phyloP scores from a whole-genome alignment of 2,888 invertebrate species.

The Nomada ferruginata region DNA sequence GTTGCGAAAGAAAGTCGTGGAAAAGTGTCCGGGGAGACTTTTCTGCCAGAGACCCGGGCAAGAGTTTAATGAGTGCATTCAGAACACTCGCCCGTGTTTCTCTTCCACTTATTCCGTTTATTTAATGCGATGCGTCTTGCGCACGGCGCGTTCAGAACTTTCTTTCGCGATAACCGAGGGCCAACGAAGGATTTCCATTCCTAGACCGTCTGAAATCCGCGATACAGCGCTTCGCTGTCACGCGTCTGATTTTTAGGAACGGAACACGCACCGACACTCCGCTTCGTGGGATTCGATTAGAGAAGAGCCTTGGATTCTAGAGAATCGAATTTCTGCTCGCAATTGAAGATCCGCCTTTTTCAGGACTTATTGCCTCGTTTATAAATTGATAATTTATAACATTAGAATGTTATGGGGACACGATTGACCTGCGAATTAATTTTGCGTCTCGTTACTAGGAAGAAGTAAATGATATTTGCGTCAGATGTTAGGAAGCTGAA shows the following conservation, averaged over 20 bases:
- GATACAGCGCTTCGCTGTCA: neutral
- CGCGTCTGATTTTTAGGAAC: neutral
- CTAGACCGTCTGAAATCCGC: constrained; percentile 8
- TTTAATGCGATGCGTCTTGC: constrained; percentile 8
- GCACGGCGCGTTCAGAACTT: neutral
- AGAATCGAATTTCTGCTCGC: too few species aligned
- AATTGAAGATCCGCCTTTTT: neutral
- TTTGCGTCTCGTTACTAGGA: too few species aligned
- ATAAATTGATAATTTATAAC: too few species aligned
- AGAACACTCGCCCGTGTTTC: neutral
- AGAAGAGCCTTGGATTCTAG: too few species aligned
- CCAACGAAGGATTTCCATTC: neutral
- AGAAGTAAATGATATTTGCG: too few species aligned
- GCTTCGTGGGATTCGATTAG: neutral
- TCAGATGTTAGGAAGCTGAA: too few species aligned
- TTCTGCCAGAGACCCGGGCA: neutral
- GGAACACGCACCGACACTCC: neutral
- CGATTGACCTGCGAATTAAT: too few species aligned
- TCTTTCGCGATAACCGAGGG: neutral
- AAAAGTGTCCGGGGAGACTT: neutral
- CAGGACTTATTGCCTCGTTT: neutral
- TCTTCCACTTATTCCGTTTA: neutral
- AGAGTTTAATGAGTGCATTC: constrained; percentile 31
- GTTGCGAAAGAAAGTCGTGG: constrained; percentile 8
- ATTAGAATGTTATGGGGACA: too few species aligned